These are phyloP conservation scores for Heliconius himera DNA, from an alignment of 1,140 invertebrate species.

Conservation along the genomic window DNA sequence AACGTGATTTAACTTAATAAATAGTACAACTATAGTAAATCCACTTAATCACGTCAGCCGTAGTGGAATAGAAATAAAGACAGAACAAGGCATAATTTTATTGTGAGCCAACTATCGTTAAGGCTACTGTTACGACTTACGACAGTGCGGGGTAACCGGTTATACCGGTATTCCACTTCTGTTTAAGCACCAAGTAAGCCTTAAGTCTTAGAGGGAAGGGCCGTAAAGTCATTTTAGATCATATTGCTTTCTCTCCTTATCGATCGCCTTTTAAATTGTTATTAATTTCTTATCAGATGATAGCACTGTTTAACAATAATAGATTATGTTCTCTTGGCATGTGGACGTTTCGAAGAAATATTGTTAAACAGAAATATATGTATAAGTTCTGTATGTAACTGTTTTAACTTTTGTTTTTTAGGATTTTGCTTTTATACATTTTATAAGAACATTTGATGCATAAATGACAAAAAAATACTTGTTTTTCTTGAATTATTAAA, in stretches of 20 bases:
- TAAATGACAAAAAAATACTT: no score
- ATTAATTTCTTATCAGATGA: slow-evolving; percentile 48
- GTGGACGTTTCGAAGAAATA: slow-evolving; percentile 9
- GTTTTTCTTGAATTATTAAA: no score
- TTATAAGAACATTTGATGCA: no score
- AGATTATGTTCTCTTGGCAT: slow-evolving; percentile 3
- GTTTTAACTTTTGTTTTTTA: no score
- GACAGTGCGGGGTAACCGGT: slow-evolving; percentile 58
- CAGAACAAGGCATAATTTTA: slow-evolving; percentile 63
- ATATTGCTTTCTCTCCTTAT: slow-evolving; percentile 62
- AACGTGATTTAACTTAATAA: background rate
- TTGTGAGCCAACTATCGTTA: slow-evolving; percentile 65
- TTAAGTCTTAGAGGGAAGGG: slow-evolving; percentile 26
- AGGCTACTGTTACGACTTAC: slow-evolving; percentile 70
- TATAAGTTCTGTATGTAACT: background rate
- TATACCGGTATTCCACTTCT: slow-evolving; percentile 55
- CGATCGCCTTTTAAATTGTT: slow-evolving; percentile 49
- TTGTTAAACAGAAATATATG: background rate
- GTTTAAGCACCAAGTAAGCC: slow-evolving; percentile 52
- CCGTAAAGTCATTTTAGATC: slow-evolving; percentile 35
- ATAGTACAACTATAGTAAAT: slow-evolving; percentile 20
- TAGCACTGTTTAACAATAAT: slow-evolving; percentile 28
- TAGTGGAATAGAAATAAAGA: slow-evolving; percentile 43
- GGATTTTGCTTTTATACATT: no score
- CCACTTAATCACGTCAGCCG: slow-evolving; percentile 14